Evolutionary conservation across 2,888 invertebrate genomes (phyloP), one percentile per base, ranked within the genome.

Genomic region (Thereva nobilitata): DNA sequence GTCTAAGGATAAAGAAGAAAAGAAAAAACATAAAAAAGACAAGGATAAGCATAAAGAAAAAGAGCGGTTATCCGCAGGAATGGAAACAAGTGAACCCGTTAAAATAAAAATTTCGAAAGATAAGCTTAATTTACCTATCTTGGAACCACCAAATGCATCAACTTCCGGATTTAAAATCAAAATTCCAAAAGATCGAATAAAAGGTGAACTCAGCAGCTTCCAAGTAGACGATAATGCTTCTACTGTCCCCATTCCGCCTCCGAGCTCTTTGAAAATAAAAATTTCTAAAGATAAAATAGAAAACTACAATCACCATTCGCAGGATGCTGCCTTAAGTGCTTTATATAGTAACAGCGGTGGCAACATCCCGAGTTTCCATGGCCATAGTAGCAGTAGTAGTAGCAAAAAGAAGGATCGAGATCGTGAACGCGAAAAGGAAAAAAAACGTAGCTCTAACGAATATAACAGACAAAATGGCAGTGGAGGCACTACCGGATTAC

Each of bases 221-320:
- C 66, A 64, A 53, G 7, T 52, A 2, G 70, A 70, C 9, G 70
- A 70, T 37, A 64, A 49, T 57, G 38, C 63, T 35, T 23, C 37
- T 10, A 35, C 52, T 7, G 52, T 52, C n/a, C 40, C 49, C 7
- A 37, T 63, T 8, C 65, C 70, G 6, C 40, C 81, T 2, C 73
- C 80, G 0, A 80, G 84, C 4, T 85, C 86, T 1, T 79, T 92
- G 49, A 92, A 91, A 79, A 89, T 92, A 73, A 92, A 92, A 82
- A 92, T 93, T 71, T 87, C 91, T 37, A 91, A 91, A 75, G 90
- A 91, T 71, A 85, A 87, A 67, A 83, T 89, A 54, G 87, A 86
- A 71, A 84, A 82, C 50, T 85, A 75, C 55, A 77, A 66, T 67
- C 66, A 68, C 65, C 54, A 68, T 54, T 54, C 67, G 52, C 63